A percentile compares a stretch with the other conserved stretches of the same genome.
Conservation (phyloP, 2,797 vertebrate genomes). For the Rhynchonycteris naso region DNA sequence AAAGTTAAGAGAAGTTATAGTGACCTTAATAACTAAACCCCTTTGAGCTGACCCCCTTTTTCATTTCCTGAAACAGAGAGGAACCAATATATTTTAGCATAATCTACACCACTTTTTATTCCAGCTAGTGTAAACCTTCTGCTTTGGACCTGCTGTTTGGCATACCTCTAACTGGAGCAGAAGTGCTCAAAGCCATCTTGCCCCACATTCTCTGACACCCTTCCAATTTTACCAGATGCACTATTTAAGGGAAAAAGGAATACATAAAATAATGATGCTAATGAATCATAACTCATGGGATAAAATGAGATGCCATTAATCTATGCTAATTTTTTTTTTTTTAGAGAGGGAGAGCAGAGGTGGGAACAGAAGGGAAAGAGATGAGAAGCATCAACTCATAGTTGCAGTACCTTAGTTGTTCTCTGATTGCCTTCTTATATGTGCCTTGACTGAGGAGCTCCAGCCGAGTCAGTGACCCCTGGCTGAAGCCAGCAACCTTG, state of each 20-base stretch:
- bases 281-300: neutral
- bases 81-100: neutral
- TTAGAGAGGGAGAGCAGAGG: too few relatives aligned
- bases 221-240: neutral
- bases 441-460: too few relatives aligned
- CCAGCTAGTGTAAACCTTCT: neutral
- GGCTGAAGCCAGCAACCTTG: too few relatives aligned
- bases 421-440: too few relatives aligned
- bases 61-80: conserved; percentile 39
- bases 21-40: neutral
- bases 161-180: neutral
- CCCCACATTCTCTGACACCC: neutral
- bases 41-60: neutral
- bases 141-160: neutral
- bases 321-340: neutral
- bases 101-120: conserved; percentile 15
- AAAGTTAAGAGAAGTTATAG: neutral
- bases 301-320: conserved; percentile 1
- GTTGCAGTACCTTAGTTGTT: too few relatives aligned
- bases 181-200: neutral
- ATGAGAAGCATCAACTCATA: too few relatives aligned
- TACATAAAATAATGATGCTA: conserved; percentile 23
- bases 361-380: too few relatives aligned
- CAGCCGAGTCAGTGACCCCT: too few relatives aligned
- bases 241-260: neutral